A percentile compares a stretch with the other conserved stretches of the same genome.
phyloP scores from a whole-genome alignment of 2,797 vertebrate genomes.

The Hippoglossus hippoglossus region DNA sequence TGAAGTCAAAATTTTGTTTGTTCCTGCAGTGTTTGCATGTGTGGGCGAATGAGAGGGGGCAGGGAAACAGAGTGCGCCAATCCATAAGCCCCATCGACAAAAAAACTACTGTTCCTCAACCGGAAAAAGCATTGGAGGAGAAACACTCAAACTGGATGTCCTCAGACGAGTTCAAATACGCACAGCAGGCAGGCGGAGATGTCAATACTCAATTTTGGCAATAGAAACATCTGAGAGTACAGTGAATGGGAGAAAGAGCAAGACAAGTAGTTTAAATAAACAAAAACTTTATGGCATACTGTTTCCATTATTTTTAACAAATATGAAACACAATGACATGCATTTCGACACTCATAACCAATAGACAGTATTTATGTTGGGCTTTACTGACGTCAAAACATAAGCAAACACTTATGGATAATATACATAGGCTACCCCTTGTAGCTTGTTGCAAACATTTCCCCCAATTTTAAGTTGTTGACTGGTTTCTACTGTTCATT shows the following conservation, averaged over 20 bases:
- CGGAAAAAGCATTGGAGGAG: slow-evolving; percentile 78
- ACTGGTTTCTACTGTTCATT: too few species aligned
- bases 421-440: not conserved
- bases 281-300: slow-evolving; percentile 1
- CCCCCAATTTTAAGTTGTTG: too few species aligned
- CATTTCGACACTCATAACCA: slow-evolving; percentile 3
- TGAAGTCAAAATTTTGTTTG: slow-evolving; percentile 46
- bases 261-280: slow-evolving; percentile 9
- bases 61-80: slow-evolving; percentile 60
- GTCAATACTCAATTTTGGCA: slow-evolving; percentile 52
- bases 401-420: not conserved
- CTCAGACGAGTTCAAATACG: slow-evolving; percentile 55
- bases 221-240: slow-evolving; percentile 19
- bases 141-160: slow-evolving; percentile 70
- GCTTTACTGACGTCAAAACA: not conserved
- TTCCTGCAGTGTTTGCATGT: slow-evolving; percentile 50
- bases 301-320: not conserved
- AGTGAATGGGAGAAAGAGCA: slow-evolving; percentile 7
- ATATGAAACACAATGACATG: not conserved
- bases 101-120: slow-evolving; percentile 74
- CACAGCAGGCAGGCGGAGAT: slow-evolving; percentile 34
- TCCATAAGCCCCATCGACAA: slow-evolving; percentile 80
- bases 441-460: too few species aligned
- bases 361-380: not conserved
- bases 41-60: slow-evolving; percentile 58